Base-by-base conservation (phyloP, 2,888 invertebrate species). In the Hydrotaea diabolus region DNA sequence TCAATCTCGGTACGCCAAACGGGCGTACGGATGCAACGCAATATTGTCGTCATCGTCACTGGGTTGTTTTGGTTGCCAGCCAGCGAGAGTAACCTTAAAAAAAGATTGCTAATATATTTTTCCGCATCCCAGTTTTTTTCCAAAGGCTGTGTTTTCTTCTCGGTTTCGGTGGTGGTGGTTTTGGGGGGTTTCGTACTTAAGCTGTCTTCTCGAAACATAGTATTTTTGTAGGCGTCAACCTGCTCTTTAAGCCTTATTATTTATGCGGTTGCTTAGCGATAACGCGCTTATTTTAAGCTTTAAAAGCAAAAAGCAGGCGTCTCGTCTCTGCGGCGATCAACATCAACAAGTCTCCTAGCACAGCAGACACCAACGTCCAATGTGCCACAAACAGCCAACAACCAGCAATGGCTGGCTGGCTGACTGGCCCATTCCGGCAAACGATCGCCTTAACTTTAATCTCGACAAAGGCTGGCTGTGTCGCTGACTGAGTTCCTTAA, bases 201-300 rank as follows among this genome's bases (percentile, higher is more conserved):
- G 71, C 75, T 73, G 79, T 57, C 36, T 43, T 2, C 4, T 23
- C 23, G 62, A 62, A 85, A 85, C 77, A 82, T 82, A 82, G 82
- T 85, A 83, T 84, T 85, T 89, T 91, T 90, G 91, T 91, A 91
- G 91, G 91, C 91, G 91, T 91, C 90, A 91, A 91, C 91, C 91
- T 91, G 91, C 91, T 91, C 90, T 91, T 91, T 91, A 91, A 91
- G 91, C 89, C 88, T 89, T 89, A 91, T 91, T 91, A 91, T 91
- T 91, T 91, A 91, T 91, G 90, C 90, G 88, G 89, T 89, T 89
- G 89, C 89, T 89, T 90, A 88, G 89, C 89, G 90, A 90, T 90
- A 90, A 89, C 90, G 90, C 90, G 90, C 90, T 83, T 82, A 79
- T 83, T 83, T 83, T 79, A 77, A 83, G 83, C 79, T 82, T 85